phyloP scores from a whole-genome alignment of 2,888 invertebrate genomes.

The Heliconius charithonia region DNA sequence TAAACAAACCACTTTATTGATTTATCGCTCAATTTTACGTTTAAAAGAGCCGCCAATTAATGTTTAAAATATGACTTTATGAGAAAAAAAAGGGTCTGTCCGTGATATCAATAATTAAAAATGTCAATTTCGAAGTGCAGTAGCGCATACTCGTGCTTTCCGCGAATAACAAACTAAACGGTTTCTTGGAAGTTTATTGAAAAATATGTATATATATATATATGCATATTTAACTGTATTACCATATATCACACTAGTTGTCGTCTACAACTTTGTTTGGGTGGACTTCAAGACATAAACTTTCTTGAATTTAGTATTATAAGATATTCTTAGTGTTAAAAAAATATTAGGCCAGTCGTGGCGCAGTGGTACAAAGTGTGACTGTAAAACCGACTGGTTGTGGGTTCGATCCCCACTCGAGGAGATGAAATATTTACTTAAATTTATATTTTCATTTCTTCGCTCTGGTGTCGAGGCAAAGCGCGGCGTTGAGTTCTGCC shows the following conservation, averaged over 20 bases:
- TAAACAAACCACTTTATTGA: conserved; percentile 18
- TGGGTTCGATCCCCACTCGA: too few species aligned
- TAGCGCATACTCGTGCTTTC: conserved; percentile 10
- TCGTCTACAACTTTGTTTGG: too few species aligned
- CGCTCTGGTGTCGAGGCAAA: too few species aligned
- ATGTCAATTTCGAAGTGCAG: conserved; percentile 19
- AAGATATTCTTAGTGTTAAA: too few species aligned
- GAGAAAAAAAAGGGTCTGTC: conserved; percentile 6
- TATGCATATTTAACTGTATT: neutral
- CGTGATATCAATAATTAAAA: conserved; percentile 25
- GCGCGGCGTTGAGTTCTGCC: too few species aligned
- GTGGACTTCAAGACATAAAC: too few species aligned
- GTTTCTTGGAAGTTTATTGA: neutral
- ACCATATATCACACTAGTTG: neutral
- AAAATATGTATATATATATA: neutral
- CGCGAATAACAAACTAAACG: conserved; percentile 8
- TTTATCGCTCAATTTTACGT: conserved; percentile 21
- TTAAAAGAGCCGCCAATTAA: conserved; percentile 24
- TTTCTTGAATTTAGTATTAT: too few species aligned
- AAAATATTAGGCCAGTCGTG: too few species aligned
- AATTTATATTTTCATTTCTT: too few species aligned
- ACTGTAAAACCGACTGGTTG: too few species aligned
- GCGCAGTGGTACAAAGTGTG: too few species aligned
- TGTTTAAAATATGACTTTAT: conserved; percentile 21
- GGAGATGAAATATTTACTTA: too few species aligned